Conservation (phyloP, 2,113 vertebrate species). For the Sylvilagus bachmani region DNA sequence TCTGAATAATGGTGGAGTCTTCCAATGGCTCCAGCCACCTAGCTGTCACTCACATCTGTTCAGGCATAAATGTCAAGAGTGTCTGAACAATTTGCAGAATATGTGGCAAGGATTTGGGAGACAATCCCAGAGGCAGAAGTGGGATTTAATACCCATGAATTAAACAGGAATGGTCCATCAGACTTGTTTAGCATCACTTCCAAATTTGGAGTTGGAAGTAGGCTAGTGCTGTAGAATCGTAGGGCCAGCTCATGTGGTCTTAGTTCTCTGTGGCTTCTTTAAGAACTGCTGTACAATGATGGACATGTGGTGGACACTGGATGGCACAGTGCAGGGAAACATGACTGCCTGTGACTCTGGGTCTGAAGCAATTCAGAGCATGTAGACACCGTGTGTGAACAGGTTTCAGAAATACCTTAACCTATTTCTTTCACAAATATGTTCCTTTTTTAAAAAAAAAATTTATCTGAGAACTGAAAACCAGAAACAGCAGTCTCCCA, state of each 20-base stretch:
- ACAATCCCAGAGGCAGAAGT: not conserved
- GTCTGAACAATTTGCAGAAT: not conserved
- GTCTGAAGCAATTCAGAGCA: not conserved
- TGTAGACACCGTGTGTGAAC: not conserved
- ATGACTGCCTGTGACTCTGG: too few relatives aligned
- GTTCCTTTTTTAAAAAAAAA: not conserved
- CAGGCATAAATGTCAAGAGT: not conserved
- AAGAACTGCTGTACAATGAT: not conserved
- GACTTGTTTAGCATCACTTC: not conserved
- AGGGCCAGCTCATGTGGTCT: rapidly evolving
- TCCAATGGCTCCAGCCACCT: not conserved
- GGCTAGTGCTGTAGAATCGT: not conserved
- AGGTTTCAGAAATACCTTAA: not conserved
- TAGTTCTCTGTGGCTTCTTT: not conserved
- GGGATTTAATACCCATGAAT: not conserved
- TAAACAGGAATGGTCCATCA: too few relatives aligned
- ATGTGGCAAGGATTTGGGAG: not conserved
- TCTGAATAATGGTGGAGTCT: not conserved
- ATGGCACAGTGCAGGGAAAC: not conserved
- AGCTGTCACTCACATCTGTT: not conserved
- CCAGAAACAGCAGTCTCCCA: too few relatives aligned
- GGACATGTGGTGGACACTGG: not conserved
- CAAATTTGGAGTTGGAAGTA: not conserved
- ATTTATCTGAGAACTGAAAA: too few relatives aligned
- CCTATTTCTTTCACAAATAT: not conserved